Evolutionary conservation across 1,140 invertebrate genomes (phyloP).

Genomic region (Drosophila busckii): DNA sequence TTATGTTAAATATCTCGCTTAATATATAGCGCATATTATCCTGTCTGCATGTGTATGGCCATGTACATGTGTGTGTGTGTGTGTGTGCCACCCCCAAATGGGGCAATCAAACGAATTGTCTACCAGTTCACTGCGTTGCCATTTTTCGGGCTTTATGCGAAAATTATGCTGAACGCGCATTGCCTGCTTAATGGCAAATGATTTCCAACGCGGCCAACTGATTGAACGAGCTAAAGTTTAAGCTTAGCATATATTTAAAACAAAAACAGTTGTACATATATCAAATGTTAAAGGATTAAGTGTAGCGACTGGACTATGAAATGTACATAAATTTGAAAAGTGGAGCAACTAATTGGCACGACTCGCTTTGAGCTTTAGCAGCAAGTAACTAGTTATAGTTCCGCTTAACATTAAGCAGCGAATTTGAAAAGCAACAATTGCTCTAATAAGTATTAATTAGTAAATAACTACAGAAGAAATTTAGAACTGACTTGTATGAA

Average conservation of each 20-base stretch:
- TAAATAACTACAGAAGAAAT: no score
- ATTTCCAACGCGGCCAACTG: slow-evolving; percentile 54
- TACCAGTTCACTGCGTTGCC: slow-evolving; percentile 11
- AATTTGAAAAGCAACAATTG: no score
- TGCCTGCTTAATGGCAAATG: slow-evolving; percentile 56
- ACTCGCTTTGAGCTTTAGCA: slow-evolving; percentile 1
- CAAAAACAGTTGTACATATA: slow-evolving; percentile 9
- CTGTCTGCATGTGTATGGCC: not conserved
- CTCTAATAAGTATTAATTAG: no score
- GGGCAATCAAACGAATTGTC: slow-evolving; percentile 53
- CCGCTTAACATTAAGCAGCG: no score
- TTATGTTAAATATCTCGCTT: slow-evolving; percentile 54
- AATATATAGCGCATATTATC: slow-evolving; percentile 41
- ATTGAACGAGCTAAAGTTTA: slow-evolving; percentile 32
- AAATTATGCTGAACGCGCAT: slow-evolving; percentile 71
- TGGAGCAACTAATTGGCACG: slow-evolving; percentile 1
- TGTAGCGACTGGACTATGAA: no score
- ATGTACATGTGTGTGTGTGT: slow-evolving; percentile 7
- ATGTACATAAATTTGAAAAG: not conserved
- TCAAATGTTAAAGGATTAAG: no score
- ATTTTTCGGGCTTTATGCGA: slow-evolving; percentile 57
- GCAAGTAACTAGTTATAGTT: no score
- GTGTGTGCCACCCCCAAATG: slow-evolving; percentile 12
- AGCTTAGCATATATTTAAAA: slow-evolving; percentile 19
- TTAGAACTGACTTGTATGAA: no score